Conservation (phyloP, 2,797 vertebrate species). For the Loris lydekkerianus region DNA sequence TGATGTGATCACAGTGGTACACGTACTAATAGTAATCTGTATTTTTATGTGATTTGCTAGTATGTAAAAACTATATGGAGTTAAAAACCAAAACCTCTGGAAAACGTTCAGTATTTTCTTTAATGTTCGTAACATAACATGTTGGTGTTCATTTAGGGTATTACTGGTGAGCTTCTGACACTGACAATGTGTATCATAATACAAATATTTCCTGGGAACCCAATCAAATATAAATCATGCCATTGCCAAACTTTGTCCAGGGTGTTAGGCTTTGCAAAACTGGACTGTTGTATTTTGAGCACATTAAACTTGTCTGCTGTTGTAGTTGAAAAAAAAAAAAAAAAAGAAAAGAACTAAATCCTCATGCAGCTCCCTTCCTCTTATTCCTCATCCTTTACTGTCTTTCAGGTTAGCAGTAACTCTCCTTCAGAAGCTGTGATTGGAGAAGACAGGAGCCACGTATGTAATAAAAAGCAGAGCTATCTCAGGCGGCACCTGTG, state of each 20-base stretch:
- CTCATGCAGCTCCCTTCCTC: not conserved
- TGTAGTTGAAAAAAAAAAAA: not conserved
- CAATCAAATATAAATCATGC: not conserved
- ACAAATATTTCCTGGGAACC: slow-evolving; percentile 17
- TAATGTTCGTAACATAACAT: not conserved
- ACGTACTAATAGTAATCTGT: not conserved
- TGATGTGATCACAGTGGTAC: not conserved
- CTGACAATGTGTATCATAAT: not conserved
- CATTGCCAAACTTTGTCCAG: not conserved
- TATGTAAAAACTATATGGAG: not conserved
- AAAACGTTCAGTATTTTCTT: not conserved
- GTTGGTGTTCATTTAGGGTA: not conserved
- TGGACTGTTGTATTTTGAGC: not conserved
- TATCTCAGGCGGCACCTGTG: too few species aligned
- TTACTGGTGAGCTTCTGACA: not conserved
- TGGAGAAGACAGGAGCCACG: not conserved
- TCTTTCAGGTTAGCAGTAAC: slow-evolving; percentile 11
- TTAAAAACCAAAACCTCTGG: slow-evolving; percentile 21
- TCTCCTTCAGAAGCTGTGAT: slow-evolving; percentile 2
- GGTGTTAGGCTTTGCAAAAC: not conserved
- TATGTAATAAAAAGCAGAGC: too few species aligned
- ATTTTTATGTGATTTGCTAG: not conserved
- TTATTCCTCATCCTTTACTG: not conserved
- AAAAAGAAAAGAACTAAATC: too few species aligned
- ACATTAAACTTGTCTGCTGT: not conserved